phyloP scores from a whole-genome alignment of 2,113 vertebrate species.

The Oryzias woworae region DNA sequence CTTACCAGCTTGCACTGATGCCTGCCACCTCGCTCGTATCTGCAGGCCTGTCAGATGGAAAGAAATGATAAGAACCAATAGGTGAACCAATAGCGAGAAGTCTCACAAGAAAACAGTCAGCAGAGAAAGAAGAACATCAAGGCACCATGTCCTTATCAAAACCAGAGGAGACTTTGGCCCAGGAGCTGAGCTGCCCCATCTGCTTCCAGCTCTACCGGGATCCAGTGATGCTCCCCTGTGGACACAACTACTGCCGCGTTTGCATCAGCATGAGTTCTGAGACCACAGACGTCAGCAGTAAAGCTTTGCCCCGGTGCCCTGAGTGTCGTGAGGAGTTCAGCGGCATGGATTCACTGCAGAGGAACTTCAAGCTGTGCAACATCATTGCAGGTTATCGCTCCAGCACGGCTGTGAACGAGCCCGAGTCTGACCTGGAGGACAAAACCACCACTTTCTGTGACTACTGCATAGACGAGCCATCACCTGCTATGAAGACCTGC shows the following conservation, averaged over 20 bases:
- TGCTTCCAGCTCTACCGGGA: conserved; percentile 72
- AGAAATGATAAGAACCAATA: neutral
- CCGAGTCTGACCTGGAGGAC: neutral
- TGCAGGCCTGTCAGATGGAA: neutral
- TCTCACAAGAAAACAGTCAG: neutral
- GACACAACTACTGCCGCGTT: conserved; percentile 74
- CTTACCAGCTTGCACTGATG: conserved; percentile 15
- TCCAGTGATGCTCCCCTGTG: conserved; percentile 71
- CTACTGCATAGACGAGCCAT: conserved; percentile 63
- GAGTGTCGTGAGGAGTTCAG: conserved; percentile 61
- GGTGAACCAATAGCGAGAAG: neutral
- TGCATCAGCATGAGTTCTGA: conserved; percentile 51
- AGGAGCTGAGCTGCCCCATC: conserved; percentile 74
- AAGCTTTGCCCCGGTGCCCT: conserved; percentile 60
- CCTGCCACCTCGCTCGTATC: conserved; percentile 1
- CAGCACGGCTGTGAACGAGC: neutral
- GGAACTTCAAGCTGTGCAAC: conserved; percentile 74
- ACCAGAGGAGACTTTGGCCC: conserved; percentile 45
- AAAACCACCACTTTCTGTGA: conserved; percentile 63
- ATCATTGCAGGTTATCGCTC: conserved; percentile 68
- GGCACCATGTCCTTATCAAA: conserved; percentile 56
- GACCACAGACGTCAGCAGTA: neutral
- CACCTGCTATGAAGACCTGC: conserved; percentile 70
- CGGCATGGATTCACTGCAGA: conserved; percentile 48
- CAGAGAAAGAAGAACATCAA: neutral